Conservation (phyloP, 2,888 invertebrate genomes). For the Cistogaster globosa region DNA sequence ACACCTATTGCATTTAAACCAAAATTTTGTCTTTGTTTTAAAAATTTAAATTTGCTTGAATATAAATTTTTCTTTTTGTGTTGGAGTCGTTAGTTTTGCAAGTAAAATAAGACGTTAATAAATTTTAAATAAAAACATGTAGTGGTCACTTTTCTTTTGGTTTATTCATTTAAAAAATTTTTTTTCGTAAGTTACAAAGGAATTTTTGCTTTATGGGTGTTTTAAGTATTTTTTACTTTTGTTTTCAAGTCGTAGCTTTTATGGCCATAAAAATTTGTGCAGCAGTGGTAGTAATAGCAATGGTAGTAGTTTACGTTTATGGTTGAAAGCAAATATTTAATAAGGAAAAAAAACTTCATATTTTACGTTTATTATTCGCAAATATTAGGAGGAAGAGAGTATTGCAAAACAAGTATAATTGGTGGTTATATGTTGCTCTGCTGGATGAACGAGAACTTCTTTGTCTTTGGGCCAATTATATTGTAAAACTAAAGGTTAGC, state of each 20-base stretch:
- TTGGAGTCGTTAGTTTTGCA: slow-evolving; percentile 22
- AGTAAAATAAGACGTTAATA: slow-evolving; percentile 37
- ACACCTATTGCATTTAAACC: slow-evolving; percentile 27
- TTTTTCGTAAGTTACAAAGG: slow-evolving; percentile 10
- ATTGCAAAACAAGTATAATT: slow-evolving; percentile 56
- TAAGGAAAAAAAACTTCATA: slow-evolving; percentile 11
- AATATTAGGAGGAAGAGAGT: slow-evolving; percentile 47
- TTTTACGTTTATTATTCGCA: slow-evolving; percentile 48
- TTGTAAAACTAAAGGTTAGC: neutral
- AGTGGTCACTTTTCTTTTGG: slow-evolving; percentile 33
- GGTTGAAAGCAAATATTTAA: slow-evolving; percentile 15
- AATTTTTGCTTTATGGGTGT: slow-evolving; percentile 20
- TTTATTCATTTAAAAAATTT: neutral
- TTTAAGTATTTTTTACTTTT: neutral
- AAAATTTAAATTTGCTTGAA: neutral
- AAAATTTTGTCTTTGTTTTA: slow-evolving; percentile 22
- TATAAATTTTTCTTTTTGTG: neutral
- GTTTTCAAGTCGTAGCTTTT: neutral
- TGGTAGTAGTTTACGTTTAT: slow-evolving; percentile 29
- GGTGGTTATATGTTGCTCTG: slow-evolving; percentile 60
- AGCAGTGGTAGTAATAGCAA: neutral
- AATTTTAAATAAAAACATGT: slow-evolving; percentile 10
- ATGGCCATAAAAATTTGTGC: neutral
- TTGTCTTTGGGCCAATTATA: neutral
- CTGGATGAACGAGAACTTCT: slow-evolving; percentile 22